A percentile compares a stretch with the other conserved stretches of the same genome.
phyloP scores from a whole-genome alignment of 1,140 invertebrate species.

The Drosophila gunungcola region DNA sequence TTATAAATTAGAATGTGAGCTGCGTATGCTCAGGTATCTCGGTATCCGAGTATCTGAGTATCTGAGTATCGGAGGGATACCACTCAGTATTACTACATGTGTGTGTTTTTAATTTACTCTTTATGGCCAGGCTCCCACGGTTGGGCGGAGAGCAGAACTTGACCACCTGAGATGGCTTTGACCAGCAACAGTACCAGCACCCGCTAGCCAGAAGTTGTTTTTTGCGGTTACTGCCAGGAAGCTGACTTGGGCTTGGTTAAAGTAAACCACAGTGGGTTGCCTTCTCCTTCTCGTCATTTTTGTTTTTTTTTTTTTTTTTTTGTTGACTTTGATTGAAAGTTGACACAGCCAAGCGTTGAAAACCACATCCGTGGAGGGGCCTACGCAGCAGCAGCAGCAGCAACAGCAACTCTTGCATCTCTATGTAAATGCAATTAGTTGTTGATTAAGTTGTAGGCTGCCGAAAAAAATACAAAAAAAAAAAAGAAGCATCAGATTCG shows the following conservation, averaged over 20 bases:
- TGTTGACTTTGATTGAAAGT: slow-evolving; percentile 83
- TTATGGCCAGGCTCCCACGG: slow-evolving; percentile 71
- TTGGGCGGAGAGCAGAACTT: slow-evolving; percentile 52
- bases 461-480: slow-evolving; percentile 38
- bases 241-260: slow-evolving; percentile 53
- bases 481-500: slow-evolving; percentile 11
- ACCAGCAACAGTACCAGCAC: slow-evolving; percentile 42
- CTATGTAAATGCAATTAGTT: slow-evolving; percentile 83
- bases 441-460: slow-evolving; percentile 78
- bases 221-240: slow-evolving; percentile 54
- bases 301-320: slow-evolving; percentile 38
- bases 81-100: slow-evolving; percentile 2
- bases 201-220: slow-evolving; percentile 61
- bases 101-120: slow-evolving; percentile 66
- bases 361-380: slow-evolving; percentile 78
- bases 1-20: slow-evolving; percentile 78
- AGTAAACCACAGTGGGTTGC: slow-evolving; percentile 69
- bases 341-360: slow-evolving; percentile 82
- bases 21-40: slow-evolving; percentile 34
- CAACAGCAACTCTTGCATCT: slow-evolving; percentile 35
- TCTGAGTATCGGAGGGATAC: slow-evolving; percentile 43
- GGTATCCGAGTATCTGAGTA: slow-evolving; percentile 21
- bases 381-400: slow-evolving; percentile 44
- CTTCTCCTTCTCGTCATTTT: slow-evolving; percentile 21
- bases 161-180: slow-evolving; percentile 45